A percentile compares a stretch with the other conserved stretches of the same genome.
These are phyloP conservation scores for Acleris emargana DNA, from an alignment of 2,888 invertebrate species.

Conservation along the genomic window DNA sequence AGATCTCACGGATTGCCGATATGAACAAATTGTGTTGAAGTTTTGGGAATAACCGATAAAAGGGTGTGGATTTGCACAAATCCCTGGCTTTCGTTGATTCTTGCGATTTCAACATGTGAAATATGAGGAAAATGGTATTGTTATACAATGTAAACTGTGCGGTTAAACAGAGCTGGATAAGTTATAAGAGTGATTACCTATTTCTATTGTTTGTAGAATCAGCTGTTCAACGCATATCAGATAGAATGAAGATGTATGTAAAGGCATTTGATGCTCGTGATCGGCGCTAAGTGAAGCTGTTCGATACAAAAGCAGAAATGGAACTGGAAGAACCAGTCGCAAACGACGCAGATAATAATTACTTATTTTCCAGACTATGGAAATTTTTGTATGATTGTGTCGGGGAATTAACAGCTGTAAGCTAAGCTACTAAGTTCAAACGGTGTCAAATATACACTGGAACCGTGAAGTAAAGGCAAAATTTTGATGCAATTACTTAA, in stretches of 20 bases:
- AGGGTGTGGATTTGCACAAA: not conserved
- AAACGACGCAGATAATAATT: conserved; percentile 18
- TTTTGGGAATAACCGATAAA: not conserved
- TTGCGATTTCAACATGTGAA: not conserved
- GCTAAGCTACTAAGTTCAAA: not conserved
- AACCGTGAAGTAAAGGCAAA: not conserved
- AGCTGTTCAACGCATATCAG: not conserved
- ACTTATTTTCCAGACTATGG: conserved; percentile 14
- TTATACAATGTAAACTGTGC: not conserved
- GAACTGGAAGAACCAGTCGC: conserved; percentile 17
- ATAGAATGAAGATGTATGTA: not conserved
- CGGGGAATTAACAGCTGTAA: not conserved
- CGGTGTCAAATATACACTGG: not conserved
- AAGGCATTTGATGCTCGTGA: conserved; percentile 2
- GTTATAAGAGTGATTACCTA: too few species aligned
- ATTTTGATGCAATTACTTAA: not conserved
- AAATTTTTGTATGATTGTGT: conserved; percentile 3
- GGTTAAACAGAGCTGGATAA: not conserved
- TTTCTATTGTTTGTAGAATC: not conserved
- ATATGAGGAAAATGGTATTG: not conserved
- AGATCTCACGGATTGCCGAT: not conserved
- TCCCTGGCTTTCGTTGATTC: not conserved
- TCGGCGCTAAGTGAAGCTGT: conserved; percentile 3
- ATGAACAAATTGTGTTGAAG: conserved; percentile 14
- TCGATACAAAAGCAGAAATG: conserved; percentile 17